Conservation (phyloP, 2,888 invertebrate genomes). For the Morpho achilles region DNA sequence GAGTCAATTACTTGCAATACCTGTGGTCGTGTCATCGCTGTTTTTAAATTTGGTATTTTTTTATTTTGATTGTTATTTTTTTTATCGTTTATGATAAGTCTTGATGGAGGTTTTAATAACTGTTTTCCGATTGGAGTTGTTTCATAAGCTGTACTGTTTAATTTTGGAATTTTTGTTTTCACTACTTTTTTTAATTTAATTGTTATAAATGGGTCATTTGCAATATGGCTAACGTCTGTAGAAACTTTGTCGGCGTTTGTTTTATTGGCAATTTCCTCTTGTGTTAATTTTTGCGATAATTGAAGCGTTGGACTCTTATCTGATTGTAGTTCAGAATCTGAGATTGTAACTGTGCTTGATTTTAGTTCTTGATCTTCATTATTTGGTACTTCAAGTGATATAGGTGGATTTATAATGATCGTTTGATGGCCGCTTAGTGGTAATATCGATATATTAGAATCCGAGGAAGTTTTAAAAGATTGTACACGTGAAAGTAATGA, state of each 20-base stretch:
- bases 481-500: slow-evolving; percentile 66
- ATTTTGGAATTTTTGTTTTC: slow-evolving; percentile 64
- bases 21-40: slow-evolving; percentile 81
- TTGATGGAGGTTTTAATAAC: slow-evolving; percentile 62
- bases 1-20: slow-evolving; percentile 81
- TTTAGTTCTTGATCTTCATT: slow-evolving; percentile 5
- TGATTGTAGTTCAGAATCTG: slow-evolving; percentile 1
- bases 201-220: slow-evolving; percentile 68
- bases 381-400: slow-evolving; percentile 30
- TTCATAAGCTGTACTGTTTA: slow-evolving; percentile 47
- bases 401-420: slow-evolving; percentile 71
- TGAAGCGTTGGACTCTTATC: slow-evolving; percentile 4
- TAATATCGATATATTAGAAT: slow-evolving; percentile 68
- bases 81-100: slow-evolving; percentile 64
- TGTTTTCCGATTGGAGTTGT: slow-evolving; percentile 39
- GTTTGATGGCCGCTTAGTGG: slow-evolving; percentile 76
- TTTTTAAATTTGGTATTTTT: slow-evolving; percentile 42
- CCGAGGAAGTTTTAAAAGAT: slow-evolving; percentile 69
- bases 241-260: slow-evolving; percentile 4
- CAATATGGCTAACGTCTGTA: slow-evolving; percentile 35
- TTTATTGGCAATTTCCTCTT: background rate
- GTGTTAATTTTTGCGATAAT: slow-evolving; percentile 4
- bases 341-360: slow-evolving; percentile 7
- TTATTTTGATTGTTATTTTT: slow-evolving; percentile 37
- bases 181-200: slow-evolving; percentile 71